Base-by-base conservation (phyloP, 1,140 invertebrate genomes). In the Drosophila novamexicana region DNA sequence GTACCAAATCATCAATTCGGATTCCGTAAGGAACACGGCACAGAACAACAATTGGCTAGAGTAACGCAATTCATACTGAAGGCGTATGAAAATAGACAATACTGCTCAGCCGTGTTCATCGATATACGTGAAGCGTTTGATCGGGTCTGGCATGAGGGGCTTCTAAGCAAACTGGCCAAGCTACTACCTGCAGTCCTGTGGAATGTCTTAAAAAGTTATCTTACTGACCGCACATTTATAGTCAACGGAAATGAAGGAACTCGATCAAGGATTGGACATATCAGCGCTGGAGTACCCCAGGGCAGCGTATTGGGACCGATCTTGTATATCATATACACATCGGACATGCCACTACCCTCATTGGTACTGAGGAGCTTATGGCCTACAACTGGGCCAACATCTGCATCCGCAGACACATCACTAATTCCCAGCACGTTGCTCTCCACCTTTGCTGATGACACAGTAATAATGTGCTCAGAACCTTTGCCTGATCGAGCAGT, bases 361-460 rank as follows among this genome's bases (percentile, higher is more conserved):
- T 3, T 2, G 2, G 5, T 29, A 0, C 0, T 29, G 22, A 29
- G 22, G 22, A 29, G 5, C 22, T 29, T 6, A 29, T 29, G 22
- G 22, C 22, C 22, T 29, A 29, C 22, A 2, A 29, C 22, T 22
- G 2, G 22, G 22, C 2, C 22, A 22, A 22, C 32, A 53, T 9
- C 37, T 10, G 9, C 3, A 39, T 1, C 45, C 7, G 44, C 64
- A 2, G 53, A 29, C 7, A 10, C 53, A 0, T 59, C 53, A 0
- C 44, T 65, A 2, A 53, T 45, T 34, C 61, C 61, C n/a, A 22
- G 10, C 5, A 42, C 18, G 14, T 12, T 56, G 0, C 16, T 66
- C 1, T 54, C 63, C 0, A 73, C 70, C 0, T 73, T 36, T 49
- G 62, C 70, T 2, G 70, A 73, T 16, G 70, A 73, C 32, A 73